Conservation (phyloP, 2,797 vertebrate species). For the Lemur catta region DNA sequence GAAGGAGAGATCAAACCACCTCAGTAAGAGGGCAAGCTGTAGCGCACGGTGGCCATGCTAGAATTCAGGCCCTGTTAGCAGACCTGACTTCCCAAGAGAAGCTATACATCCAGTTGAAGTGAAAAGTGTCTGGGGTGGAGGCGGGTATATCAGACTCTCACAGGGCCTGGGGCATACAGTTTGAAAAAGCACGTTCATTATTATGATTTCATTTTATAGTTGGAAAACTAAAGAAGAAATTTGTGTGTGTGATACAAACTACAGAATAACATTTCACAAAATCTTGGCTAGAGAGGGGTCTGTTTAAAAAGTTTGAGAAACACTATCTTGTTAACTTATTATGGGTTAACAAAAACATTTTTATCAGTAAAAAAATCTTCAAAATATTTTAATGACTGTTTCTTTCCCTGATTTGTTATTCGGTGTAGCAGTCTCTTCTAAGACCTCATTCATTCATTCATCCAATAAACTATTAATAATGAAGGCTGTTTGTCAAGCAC, state of each 20-base stretch:
- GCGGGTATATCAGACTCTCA: not conserved
- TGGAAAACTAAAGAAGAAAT: not conserved
- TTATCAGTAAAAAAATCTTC: not conserved
- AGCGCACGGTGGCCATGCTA: not conserved
- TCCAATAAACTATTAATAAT: not conserved
- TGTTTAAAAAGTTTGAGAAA: slow-evolving; percentile 21
- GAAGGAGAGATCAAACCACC: not conserved
- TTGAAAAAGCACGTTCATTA: not conserved
- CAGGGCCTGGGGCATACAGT: not conserved
- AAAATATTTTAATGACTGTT: not conserved
- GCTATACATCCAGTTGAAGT: not conserved
- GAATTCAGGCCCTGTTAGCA: not conserved
- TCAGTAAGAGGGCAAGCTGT: not conserved
- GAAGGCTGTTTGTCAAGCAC: not conserved
- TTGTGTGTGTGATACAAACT: not conserved
- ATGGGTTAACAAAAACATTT: not conserved
- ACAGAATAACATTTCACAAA: not conserved
- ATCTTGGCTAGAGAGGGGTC: not conserved
- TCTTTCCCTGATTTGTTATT: not conserved
- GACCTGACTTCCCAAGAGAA: not conserved
- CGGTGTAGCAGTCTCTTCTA: not conserved
- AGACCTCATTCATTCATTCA: not conserved
- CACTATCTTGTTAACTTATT: not conserved
- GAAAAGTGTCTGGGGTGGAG: not conserved
- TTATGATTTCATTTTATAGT: not conserved